Conservation (phyloP, 1,140 invertebrate species). For the Cepaea nemoralis region DNA sequence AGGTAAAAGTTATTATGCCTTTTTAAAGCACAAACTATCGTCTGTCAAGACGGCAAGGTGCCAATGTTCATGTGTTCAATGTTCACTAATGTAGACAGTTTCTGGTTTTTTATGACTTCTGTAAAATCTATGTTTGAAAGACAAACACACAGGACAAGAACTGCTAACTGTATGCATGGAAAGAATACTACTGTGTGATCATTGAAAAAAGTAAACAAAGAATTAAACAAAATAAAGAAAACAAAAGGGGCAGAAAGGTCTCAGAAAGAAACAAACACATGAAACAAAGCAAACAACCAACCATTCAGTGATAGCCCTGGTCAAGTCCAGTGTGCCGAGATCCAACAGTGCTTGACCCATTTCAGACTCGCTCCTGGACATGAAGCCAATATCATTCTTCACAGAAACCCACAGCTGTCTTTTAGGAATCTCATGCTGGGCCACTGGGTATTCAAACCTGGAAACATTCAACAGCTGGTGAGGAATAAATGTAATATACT, state of each 20-base stretch:
- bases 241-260: neutral
- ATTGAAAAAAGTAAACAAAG: neutral
- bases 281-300: conserved; percentile 46
- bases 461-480: no score
- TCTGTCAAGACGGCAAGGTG: no score
- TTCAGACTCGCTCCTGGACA: conserved; percentile 62
- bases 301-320: conserved; percentile 66
- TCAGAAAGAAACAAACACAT: neutral
- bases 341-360: conserved; percentile 64
- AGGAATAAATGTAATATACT: no score
- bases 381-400: conserved; percentile 66
- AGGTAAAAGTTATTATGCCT: no score
- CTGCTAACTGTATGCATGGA: no score
- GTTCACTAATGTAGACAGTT: no score
- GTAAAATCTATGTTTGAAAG: no score
- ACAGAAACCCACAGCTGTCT: conserved; percentile 63
- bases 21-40: no score
- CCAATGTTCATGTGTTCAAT: no score
- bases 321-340: conserved; percentile 58
- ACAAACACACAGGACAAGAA: no score
- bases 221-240: neutral
- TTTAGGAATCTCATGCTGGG: conserved; percentile 50
- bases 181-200: neutral
- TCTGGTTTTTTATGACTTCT: no score
- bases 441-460: conserved; percentile 69